Evolutionary conservation across 2,888 invertebrate genomes (phyloP), one percentile per base, ranked within the genome.

Genomic region (Napeogenes sylphis): DNA sequence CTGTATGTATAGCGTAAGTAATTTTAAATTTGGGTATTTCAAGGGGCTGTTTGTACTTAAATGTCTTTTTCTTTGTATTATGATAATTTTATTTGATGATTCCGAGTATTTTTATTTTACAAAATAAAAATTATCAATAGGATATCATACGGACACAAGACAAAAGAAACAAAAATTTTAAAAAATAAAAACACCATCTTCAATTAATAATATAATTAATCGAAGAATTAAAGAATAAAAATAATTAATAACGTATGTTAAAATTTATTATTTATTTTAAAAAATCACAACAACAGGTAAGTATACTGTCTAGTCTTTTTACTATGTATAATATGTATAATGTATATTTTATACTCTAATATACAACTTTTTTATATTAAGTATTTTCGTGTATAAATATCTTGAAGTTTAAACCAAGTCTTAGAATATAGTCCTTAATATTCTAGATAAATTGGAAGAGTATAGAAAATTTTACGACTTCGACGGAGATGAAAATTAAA

Each of bases 231-330:
- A 70, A 70, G 68, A 63, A 66, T 63, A 62, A 63, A 61, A 63
- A 65, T 63, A 65, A 69, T 71, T 70, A 71, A 71, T 78, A 84
- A 80, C 78, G 79, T 73, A 75, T 70, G 63, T 70, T 74, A 73
- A 73, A 72, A 66, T 63, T 71, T 62, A 45, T 55, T 64, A 63
- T 63, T 63, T 61, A 59, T 59, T 71, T 68, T 64, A 64, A 57
- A 61, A 62, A 66, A 63, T 63, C 66, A 66, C 77, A 78, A 76
- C 76, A 71, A 67, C 70, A 58, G 62, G 64, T 66, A 64, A 59
- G 42, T 57, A 59, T 64, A 61, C 61, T 51, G 54, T 58, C 64
- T 66, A 63, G 59, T 66, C 35, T 59, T 59, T 38, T 61, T 56
- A 57, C 59, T 63, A 59, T 45, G 32, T 63, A 35, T 58, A 45